Percentiles rank a stretch among this genome's conserved stretches.
phyloP scores from a whole-genome alignment of 1,140 invertebrate genomes.

The Drosophila lacteicornis region DNA sequence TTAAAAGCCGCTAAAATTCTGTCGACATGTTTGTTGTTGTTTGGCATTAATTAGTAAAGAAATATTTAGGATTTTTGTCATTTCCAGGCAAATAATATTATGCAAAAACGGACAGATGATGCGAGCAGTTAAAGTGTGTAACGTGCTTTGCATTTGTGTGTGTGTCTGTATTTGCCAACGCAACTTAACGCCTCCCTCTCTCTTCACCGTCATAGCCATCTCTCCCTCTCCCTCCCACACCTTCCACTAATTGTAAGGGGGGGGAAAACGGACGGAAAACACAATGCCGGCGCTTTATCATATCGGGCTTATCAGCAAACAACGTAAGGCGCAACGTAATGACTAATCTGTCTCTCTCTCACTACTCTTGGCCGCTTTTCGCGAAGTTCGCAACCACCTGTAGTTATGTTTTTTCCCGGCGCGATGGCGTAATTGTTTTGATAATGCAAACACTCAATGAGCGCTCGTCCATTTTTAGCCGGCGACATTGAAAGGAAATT shows the following conservation, averaged over 20 bases:
- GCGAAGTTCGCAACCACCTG: slow-evolving; percentile 28
- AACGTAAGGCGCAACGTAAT: slow-evolving; percentile 56
- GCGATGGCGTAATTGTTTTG: slow-evolving; percentile 76
- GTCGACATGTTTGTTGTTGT: slow-evolving; percentile 73
- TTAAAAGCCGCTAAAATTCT: slow-evolving; percentile 80
- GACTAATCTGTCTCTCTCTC: slow-evolving; percentile 48
- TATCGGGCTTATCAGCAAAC: slow-evolving; percentile 71
- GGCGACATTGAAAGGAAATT: slow-evolving; percentile 81
- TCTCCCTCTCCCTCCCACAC: slow-evolving; percentile 34
- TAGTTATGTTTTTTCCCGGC: slow-evolving; percentile 35
- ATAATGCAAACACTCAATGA: slow-evolving; percentile 65
- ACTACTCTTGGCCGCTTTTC: slow-evolving; percentile 16
- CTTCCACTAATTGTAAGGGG: slow-evolving; percentile 52
- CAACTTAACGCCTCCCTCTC: slow-evolving; percentile 26
- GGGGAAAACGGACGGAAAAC: slow-evolving; percentile 35
- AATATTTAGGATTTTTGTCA: slow-evolving; percentile 77
- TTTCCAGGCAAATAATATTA: slow-evolving; percentile 69
- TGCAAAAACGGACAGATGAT: slow-evolving; percentile 69
- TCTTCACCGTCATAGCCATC: not conserved
- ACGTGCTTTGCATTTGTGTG: slow-evolving; percentile 7
- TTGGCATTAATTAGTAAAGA: slow-evolving; percentile 79
- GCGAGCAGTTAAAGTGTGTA: slow-evolving; percentile 33
- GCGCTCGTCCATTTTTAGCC: slow-evolving; percentile 69
- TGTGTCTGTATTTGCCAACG: slow-evolving; percentile 39
- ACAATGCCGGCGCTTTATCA: slow-evolving; percentile 74